These are phyloP conservation scores for Syngnathus floridae DNA, from an alignment of 2,113 vertebrate genomes.

Conservation along the genomic window DNA sequence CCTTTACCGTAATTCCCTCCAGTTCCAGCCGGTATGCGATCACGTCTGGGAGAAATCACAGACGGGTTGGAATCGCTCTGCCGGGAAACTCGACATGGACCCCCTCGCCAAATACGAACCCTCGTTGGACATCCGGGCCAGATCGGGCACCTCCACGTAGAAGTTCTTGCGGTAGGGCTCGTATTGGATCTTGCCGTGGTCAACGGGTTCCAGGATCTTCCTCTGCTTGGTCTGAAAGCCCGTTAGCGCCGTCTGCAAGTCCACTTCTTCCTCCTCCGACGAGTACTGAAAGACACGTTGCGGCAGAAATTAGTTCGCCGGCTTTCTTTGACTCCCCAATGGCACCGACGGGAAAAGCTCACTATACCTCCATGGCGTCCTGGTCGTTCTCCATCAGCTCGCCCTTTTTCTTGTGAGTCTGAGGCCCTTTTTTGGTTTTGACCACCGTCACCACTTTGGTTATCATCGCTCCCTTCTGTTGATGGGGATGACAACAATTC, in stretches of 20 bases:
- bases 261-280: conserved; percentile 96
- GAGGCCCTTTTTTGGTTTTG: conserved; percentile 86
- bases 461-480: conserved; percentile 84
- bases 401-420: conserved; percentile 93
- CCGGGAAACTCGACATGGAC: not conserved
- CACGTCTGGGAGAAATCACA: conserved; percentile 71
- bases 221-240: conserved; percentile 98
- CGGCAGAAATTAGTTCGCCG: not conserved
- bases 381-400: conserved; percentile 99
- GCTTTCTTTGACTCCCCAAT: not conserved
- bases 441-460: conserved; percentile 94
- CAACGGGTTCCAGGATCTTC: conserved; percentile 93
- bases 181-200: conserved; percentile 96
- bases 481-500: not conserved
- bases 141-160: conserved; percentile 96
- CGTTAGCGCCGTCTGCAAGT: conserved; percentile 93
- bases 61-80: not conserved
- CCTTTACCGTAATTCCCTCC: conserved; percentile 92
- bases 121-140: conserved; percentile 87
- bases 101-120: conserved; percentile 62
- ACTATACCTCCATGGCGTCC: conserved; percentile 94
- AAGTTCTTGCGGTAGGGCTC: conserved; percentile 94
- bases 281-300: conserved; percentile 78
- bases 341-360: not conserved
- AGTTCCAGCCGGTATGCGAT: conserved; percentile 83